Conservation (phyloP, 2,888 invertebrate genomes). For the Autographa gamma region DNA sequence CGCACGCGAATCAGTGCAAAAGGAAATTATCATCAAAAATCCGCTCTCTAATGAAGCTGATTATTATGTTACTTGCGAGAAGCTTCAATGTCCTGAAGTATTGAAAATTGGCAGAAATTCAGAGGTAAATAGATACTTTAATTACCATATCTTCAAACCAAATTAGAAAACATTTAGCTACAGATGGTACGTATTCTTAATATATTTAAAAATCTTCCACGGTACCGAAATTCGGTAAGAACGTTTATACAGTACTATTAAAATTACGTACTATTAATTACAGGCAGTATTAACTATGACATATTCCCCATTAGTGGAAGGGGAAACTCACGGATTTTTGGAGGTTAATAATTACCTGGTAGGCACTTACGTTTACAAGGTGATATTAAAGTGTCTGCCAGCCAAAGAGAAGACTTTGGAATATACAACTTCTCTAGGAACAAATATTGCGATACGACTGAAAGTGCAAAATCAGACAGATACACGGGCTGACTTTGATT, state of each 20-base stretch:
- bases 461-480: slow-evolving; percentile 79
- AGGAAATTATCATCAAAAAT: slow-evolving; percentile 74
- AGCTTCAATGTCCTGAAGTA: slow-evolving; percentile 68
- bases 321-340: slow-evolving; percentile 72
- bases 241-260: no score
- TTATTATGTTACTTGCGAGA: slow-evolving; percentile 69
- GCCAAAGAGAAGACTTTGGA: slow-evolving; percentile 80
- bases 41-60: slow-evolving; percentile 71
- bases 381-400: slow-evolving; percentile 77
- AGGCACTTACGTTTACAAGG: slow-evolving; percentile 77
- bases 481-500: slow-evolving; percentile 69
- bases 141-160: no score
- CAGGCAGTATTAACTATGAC: slow-evolving; percentile 74
- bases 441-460: slow-evolving; percentile 73
- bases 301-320: slow-evolving; percentile 81
- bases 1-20: slow-evolving; percentile 77
- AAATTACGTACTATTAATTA: slow-evolving; percentile 42
- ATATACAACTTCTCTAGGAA: slow-evolving; percentile 73
- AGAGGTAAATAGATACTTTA: slow-evolving; percentile 64
- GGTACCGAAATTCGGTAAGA: no score
- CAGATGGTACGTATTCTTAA: no score
- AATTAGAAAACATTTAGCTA: no score
- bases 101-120: slow-evolving; percentile 75
- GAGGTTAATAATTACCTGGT: slow-evolving; percentile 75
- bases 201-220: no score